phyloP scores from a whole-genome alignment of 2,113 vertebrate genomes.

The Aspiorhynchus laticeps region DNA sequence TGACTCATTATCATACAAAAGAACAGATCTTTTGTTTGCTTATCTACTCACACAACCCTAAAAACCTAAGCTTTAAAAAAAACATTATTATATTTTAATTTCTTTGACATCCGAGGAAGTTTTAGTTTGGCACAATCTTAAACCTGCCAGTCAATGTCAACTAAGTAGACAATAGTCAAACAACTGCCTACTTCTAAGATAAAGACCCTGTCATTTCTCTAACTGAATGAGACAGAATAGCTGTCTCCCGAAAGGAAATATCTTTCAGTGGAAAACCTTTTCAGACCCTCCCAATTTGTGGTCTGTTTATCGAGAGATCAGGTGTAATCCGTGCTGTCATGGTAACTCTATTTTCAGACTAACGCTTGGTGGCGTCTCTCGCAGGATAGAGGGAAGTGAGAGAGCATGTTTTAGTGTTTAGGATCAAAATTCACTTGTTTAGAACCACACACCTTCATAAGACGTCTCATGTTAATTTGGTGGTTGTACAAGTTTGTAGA shows the following conservation, averaged over 20 bases:
- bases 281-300: slow-evolving; percentile 14
- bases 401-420: slow-evolving; percentile 2
- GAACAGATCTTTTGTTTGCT: slow-evolving; percentile 31
- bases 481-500: background rate
- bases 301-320: slow-evolving; percentile 20
- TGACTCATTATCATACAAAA: slow-evolving; percentile 2
- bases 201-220: slow-evolving; percentile 41
- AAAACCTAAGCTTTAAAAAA: slow-evolving; percentile 6
- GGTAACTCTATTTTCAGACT: slow-evolving; percentile 13
- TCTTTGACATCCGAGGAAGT: slow-evolving; percentile 24
- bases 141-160: slow-evolving; percentile 43
- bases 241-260: slow-evolving; percentile 18
- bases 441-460: background rate
- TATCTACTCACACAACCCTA: slow-evolving; percentile 14
- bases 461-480: background rate
- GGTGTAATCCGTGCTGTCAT: slow-evolving; percentile 27
- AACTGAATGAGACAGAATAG: slow-evolving; percentile 30
- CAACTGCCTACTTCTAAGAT: slow-evolving; percentile 41
- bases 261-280: slow-evolving; percentile 11
- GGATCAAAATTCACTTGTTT: background rate
- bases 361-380: background rate
- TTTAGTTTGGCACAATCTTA: slow-evolving; percentile 41
- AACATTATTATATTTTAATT: slow-evolving; percentile 13
- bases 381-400: background rate
- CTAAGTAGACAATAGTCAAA: slow-evolving; percentile 45